Evolutionary conservation across 1,140 invertebrate species (phyloP), one percentile per base, ranked within the genome.

Genomic region (Heliconius hewitsoni): DNA sequence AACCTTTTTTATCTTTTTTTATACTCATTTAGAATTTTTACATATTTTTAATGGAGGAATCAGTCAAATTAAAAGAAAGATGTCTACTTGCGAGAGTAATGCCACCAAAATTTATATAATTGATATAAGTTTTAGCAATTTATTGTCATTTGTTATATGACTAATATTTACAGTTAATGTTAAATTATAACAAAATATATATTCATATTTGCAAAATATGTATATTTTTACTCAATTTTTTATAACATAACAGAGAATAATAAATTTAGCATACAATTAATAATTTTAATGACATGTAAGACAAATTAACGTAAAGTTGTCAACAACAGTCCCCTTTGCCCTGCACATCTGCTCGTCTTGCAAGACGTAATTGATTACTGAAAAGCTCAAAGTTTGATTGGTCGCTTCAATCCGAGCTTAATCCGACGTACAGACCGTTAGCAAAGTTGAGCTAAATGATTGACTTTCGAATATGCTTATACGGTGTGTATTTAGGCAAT

Each of bases 381-480:
- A 87, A 86, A 88, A 85, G 87, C 84, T 82, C 81, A 86, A 91
- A 90, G 87, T 91, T 90, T 88, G 88, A 90, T 89, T 90, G 89
- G 83, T 89, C 86, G 86, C 86, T 82, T 80, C 81, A 84, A 83
- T 87, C 83, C 79, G 78, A 77, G 71, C 81, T 86, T 86, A 87
- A 86, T 85, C 81, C 81, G 76, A 52, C 73, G 73, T 66, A 60
- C 76, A 80, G 80, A 83, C 80, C 82, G 76, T 81, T 37, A 75
- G 77, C 74, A 16, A 80, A 83, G 71, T 79, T 78, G 42, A 76
- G 71, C 76, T 75, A 77, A 79, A 81, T 57, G 42, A 78, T 71
- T 73, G 76, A 71, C 73, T 81, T 42, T 46, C 50, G 73, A 72
- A 76, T 66, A 81, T 78, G 11, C 23, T 66, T 66, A 9, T 60